A percentile compares a stretch with the other conserved stretches of the same genome.
Evolutionary conservation across 53 echinoderm and acorn worm species (phyloP).

Genomic region (Actinopyga echinites): DNA sequence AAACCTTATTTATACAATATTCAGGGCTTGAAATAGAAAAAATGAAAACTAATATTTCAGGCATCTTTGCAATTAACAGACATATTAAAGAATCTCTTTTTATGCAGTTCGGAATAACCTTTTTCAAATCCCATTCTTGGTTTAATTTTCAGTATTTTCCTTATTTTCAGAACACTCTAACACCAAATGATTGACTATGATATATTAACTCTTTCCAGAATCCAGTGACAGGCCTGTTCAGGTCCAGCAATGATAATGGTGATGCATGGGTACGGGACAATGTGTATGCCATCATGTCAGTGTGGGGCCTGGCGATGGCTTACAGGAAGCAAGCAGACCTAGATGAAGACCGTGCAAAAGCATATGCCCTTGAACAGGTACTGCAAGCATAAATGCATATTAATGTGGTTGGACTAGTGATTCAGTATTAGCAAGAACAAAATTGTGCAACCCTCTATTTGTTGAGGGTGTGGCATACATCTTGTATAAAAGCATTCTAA

Average conservation of each 20-base stretch:
- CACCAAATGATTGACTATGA: not conserved
- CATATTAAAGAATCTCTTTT: no score
- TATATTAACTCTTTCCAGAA: slow-evolving; percentile 53
- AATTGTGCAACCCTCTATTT: no score
- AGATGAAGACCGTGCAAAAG: slow-evolving; percentile 97
- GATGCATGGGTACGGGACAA: slow-evolving; percentile 99
- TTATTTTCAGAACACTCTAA: no score
- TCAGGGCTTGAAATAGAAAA: no score
- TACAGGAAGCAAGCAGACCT: slow-evolving; percentile 96
- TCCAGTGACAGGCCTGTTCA: slow-evolving; percentile 80
- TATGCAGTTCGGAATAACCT: no score
- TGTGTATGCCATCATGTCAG: slow-evolving; percentile 89
- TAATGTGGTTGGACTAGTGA: no score
- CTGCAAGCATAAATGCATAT: not conserved
- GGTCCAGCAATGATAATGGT: slow-evolving; percentile 64
- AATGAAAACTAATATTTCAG: no score
- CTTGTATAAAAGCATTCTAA: no score
- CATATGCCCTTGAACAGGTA: slow-evolving; percentile 95
- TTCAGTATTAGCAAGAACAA: no score
- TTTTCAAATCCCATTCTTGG: not conserved
- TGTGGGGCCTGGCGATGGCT: slow-evolving; percentile 91
- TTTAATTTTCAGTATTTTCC: not conserved
- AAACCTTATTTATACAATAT: no score
- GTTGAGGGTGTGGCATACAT: no score
- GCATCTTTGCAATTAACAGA: no score